Conservation (phyloP, 2,113 vertebrate species). For the Alaudala cheleensis region DNA sequence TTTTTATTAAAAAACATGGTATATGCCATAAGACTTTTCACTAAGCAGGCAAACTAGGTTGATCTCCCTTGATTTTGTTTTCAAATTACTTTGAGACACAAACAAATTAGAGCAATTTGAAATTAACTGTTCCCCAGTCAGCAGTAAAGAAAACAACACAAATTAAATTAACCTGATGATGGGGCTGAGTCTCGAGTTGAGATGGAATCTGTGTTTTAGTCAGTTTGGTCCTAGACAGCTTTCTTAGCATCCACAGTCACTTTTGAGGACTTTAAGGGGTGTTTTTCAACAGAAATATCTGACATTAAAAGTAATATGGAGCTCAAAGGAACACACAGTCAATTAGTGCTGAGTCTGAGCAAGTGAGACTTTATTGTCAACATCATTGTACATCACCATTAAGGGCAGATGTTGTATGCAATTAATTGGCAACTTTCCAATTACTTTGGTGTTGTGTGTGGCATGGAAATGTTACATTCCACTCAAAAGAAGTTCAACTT, state of each 20-base stretch:
- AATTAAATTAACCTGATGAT: neutral
- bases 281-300: neutral
- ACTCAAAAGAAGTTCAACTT: neutral
- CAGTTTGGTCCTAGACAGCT: neutral
- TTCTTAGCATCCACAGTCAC: neutral
- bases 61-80: neutral
- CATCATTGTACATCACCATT: neutral
- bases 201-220: neutral
- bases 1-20: neutral
- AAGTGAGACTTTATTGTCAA: neutral
- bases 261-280: neutral
- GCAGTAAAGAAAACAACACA: neutral
- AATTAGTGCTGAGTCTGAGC: neutral
- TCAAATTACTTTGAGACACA: neutral
- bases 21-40: neutral
- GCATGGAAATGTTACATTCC: neutral
- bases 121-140: neutral
- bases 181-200: neutral
- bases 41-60: neutral
- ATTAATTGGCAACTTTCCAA: neutral
- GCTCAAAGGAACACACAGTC: neutral
- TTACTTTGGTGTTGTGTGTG: neutral
- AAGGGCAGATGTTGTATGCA: neutral
- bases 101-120: neutral
- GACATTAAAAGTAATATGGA: neutral